Evolutionary conservation across 2,113 vertebrate genomes (phyloP).

Genomic region (Apistogramma diplotaenia): DNA sequence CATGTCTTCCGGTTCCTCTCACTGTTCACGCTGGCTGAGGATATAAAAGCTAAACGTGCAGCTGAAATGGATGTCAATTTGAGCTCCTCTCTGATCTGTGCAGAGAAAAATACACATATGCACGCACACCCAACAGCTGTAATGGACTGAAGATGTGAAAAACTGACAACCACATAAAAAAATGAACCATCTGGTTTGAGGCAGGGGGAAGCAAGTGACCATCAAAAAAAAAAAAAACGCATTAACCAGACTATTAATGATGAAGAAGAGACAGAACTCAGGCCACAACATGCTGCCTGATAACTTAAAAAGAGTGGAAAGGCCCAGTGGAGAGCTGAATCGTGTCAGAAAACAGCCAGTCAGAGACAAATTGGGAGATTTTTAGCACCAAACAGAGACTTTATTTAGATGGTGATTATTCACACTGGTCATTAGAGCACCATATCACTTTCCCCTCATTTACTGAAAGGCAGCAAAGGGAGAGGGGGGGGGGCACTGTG

Average conservation of each 20-base stretch:
- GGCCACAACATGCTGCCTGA: background rate
- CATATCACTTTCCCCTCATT: conserved; percentile 83
- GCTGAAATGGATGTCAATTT: conserved; percentile 68
- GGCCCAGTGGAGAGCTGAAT: conserved; percentile 7
- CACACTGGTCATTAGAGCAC: conserved; percentile 80
- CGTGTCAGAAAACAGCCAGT: background rate
- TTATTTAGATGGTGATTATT: conserved; percentile 83
- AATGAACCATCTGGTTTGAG: conserved; percentile 33
- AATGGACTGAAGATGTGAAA: conserved; percentile 60
- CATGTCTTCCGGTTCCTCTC: conserved; percentile 60
- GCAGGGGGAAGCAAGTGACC: background rate
- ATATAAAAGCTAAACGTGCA: conserved; percentile 67
- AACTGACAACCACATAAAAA: conserved; percentile 47
- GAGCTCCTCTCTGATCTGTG: conserved; percentile 67
- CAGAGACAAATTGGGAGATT: conserved; percentile 61
- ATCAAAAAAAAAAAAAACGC: background rate
- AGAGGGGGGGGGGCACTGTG: background rate
- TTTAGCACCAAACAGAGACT: conserved; percentile 75
- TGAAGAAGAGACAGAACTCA: conserved; percentile 8
- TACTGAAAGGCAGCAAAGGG: conserved; percentile 78
- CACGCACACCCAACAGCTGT: conserved; percentile 39
- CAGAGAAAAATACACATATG: conserved; percentile 31
- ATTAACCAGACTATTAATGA: conserved; percentile 4
- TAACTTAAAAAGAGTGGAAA: background rate
- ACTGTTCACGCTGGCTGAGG: conserved; percentile 31